A percentile compares a stretch with the other conserved stretches of the same genome.
Conservation (phyloP, 1,140 invertebrate genomes). For the Bathynomus jamesi region DNA sequence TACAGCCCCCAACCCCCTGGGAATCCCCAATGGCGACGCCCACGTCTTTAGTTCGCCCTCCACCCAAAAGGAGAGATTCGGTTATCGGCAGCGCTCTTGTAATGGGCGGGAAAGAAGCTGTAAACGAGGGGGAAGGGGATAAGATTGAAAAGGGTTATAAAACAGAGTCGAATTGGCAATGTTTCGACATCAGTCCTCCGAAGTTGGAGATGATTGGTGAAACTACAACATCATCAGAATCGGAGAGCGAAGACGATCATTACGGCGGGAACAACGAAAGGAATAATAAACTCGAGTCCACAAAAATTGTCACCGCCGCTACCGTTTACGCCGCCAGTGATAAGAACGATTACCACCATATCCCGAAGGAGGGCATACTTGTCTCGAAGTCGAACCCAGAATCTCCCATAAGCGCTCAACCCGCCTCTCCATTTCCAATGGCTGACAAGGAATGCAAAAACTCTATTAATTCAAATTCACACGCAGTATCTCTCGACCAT, state of each 20-base stretch:
- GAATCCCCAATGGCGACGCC: constrained; percentile 7
- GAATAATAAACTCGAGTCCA: neutral
- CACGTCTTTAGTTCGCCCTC: neutral
- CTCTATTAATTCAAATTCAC: too few relatives aligned
- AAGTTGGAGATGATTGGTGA: neutral
- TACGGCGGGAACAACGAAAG: too few relatives aligned
- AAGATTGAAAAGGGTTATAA: neutral
- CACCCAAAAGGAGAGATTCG: neutral
- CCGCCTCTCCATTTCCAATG: too few relatives aligned
- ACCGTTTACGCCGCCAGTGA: neutral
- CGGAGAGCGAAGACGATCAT: neutral
- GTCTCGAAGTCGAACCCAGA: too few relatives aligned
- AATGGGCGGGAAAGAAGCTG: constrained; percentile 3
- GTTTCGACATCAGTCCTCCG: neutral
- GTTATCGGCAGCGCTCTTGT: neutral
- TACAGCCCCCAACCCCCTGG: constrained; percentile 15
- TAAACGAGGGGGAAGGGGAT: neutral
- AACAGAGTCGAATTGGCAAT: neutral
- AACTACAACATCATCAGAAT: neutral
- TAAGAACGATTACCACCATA: too few relatives aligned
- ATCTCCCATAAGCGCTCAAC: too few relatives aligned
- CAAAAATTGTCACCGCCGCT: neutral
- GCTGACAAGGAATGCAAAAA: too few relatives aligned
- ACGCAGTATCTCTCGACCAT: too few relatives aligned
- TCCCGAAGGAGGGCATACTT: too few relatives aligned